Percentiles rank a stretch among this genome's conserved stretches.
Conservation (phyloP, 2,113 vertebrate genomes). For the Tachysurus fulvidraco region DNA sequence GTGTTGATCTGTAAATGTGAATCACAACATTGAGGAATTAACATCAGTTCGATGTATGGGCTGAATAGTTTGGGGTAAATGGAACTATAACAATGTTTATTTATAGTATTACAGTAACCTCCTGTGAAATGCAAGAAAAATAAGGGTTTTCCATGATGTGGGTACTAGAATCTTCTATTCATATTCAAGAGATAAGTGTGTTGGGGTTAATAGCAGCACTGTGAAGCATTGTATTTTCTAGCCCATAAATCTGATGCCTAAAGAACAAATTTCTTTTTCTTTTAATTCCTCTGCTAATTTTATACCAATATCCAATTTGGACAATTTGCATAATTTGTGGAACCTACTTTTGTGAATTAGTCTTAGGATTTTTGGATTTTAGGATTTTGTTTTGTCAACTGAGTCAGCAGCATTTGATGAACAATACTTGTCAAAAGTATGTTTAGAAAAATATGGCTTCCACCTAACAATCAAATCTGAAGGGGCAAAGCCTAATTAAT, state of each 20-base stretch:
- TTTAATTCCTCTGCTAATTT: neutral
- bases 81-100: neutral
- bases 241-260: neutral
- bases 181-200: neutral
- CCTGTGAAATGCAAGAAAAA: neutral
- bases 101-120: neutral
- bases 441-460: neutral
- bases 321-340: neutral
- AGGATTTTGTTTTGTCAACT: neutral
- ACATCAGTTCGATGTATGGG: neutral
- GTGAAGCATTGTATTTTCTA: neutral
- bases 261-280: neutral
- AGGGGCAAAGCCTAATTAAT: too few species aligned
- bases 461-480: neutral
- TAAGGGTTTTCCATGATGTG: neutral
- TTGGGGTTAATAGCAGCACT: neutral
- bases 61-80: neutral
- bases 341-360: neutral
- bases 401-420: neutral
- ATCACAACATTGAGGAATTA: neutral
- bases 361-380: neutral
- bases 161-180: neutral
- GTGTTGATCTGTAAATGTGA: neutral
- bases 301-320: neutral
- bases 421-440: neutral